Percentiles rank a stretch among this genome's conserved stretches.
Evolutionary conservation across 2,113 vertebrate species (phyloP).

Genomic region (Ciconia boyciana): DNA sequence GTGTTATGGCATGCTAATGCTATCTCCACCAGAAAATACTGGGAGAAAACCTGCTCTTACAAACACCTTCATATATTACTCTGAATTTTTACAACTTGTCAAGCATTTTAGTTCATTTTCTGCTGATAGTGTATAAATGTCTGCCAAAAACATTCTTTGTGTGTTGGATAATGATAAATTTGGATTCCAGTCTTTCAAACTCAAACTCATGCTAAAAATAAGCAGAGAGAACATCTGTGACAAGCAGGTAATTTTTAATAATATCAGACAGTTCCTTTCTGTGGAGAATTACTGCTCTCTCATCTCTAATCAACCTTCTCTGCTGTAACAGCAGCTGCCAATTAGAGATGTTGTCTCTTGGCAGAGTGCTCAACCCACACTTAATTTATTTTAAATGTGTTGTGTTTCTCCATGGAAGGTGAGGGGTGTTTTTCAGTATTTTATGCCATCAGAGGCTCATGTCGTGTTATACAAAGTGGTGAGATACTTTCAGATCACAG

Average conservation of each 20-base stretch:
- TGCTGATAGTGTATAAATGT: background rate
- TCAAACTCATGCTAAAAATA: slow-evolving; percentile 39
- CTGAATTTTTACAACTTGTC: background rate
- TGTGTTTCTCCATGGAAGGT: background rate
- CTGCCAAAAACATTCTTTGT: slow-evolving; percentile 26
- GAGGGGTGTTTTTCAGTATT: background rate
- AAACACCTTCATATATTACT: background rate
- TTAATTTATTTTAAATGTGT: slow-evolving; percentile 31
- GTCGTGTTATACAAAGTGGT: background rate
- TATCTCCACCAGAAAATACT: background rate
- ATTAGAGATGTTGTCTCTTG: slow-evolving; percentile 53
- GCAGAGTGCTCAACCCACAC: background rate
- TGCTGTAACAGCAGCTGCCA: slow-evolving; percentile 49
- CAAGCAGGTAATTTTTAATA: slow-evolving; percentile 61
- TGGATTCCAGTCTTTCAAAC: background rate
- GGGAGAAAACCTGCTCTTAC: background rate
- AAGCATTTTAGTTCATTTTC: slow-evolving; percentile 1
- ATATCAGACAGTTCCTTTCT: slow-evolving; percentile 45
- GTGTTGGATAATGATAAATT: background rate
- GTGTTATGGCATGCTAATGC: background rate
- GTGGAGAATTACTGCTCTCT: slow-evolving; percentile 54
- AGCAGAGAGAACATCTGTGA: slow-evolving; percentile 24
- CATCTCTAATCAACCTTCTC: slow-evolving; percentile 50
- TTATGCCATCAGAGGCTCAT: background rate
- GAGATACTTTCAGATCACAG: background rate